Conservation (phyloP, 2,888 invertebrate genomes). For the Lasioglossum pauxillum region DNA sequence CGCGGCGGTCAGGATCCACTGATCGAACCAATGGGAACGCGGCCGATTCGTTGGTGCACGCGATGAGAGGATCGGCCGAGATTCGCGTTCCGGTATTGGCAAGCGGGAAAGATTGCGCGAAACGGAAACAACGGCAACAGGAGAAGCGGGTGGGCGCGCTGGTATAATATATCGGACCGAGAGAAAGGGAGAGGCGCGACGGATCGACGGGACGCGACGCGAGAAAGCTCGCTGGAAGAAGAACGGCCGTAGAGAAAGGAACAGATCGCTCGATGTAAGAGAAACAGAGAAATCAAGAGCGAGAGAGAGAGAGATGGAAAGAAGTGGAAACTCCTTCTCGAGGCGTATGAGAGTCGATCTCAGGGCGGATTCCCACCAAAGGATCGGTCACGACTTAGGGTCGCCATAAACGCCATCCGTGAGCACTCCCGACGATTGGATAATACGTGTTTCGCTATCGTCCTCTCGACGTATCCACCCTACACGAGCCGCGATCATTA, state of each 20-base stretch:
- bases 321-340: conserved; percentile 69
- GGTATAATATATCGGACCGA: conserved; percentile 24
- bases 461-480: conserved; percentile 51
- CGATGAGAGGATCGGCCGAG: conserved; percentile 2
- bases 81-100: conserved; percentile 41
- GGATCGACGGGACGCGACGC: conserved; percentile 17
- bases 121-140: conserved; percentile 33
- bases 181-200: conserved; percentile 39
- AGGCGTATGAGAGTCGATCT: conserved; percentile 84
- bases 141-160: conserved; percentile 17
- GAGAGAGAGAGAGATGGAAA: conserved; percentile 36
- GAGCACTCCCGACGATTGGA: conserved; percentile 77
- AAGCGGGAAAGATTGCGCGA: conserved; percentile 42
- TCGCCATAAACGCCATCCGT: conserved; percentile 74
- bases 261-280: not conserved
- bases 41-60: not conserved
- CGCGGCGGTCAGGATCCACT: not conserved
- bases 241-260: conserved; percentile 19
- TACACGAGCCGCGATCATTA: conserved; percentile 53
- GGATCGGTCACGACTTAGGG: conserved; percentile 82
- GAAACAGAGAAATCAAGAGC: conserved; percentile 13
- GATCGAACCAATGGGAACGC: not conserved
- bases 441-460: conserved; percentile 76
- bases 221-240: conserved; percentile 26
- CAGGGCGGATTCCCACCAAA: conserved; percentile 84